Percentiles rank a stretch among this genome's conserved stretches.
Conservation (phyloP, 2,888 invertebrate species). For the Nemotelus pantherinus region DNA sequence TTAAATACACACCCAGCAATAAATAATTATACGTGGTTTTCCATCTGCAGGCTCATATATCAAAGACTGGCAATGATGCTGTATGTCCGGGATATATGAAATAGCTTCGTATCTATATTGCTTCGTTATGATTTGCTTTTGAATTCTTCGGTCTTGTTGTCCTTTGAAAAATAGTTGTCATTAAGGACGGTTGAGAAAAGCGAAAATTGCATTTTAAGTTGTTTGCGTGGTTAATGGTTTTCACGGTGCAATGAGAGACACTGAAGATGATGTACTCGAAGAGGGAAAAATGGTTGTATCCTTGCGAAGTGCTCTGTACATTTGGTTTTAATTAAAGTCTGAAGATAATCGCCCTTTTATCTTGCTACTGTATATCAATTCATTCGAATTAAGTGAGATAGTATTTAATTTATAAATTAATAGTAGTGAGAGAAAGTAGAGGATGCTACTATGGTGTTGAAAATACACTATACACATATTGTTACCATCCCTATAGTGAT, state of each 20-base stretch:
- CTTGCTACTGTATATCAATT: too few species aligned
- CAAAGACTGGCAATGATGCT: background rate
- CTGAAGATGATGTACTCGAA: background rate
- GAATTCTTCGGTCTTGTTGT: background rate
- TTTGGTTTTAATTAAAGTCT: too few species aligned
- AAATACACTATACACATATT: too few species aligned
- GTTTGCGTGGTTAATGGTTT: background rate
- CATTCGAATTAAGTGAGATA: too few species aligned
- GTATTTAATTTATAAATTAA: too few species aligned
- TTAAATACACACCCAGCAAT: constrained; percentile 41
- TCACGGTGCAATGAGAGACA: background rate
- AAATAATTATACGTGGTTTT: constrained; percentile 40
- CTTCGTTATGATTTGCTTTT: constrained; percentile 12
- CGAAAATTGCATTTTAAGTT: constrained; percentile 18
- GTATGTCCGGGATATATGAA: background rate
- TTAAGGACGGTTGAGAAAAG: background rate
- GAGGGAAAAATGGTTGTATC: too few species aligned
- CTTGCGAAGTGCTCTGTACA: too few species aligned
- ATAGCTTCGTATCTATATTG: constrained; percentile 1
- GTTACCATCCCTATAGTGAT: too few species aligned
- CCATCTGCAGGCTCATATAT: constrained; percentile 31
- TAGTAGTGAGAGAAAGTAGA: too few species aligned
- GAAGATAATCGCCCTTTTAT: too few species aligned
- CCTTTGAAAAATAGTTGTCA: constrained; percentile 17
- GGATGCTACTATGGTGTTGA: too few species aligned